phyloP scores from a whole-genome alignment of 1,140 invertebrate genomes.

The Dendroctonus ponderosae region DNA sequence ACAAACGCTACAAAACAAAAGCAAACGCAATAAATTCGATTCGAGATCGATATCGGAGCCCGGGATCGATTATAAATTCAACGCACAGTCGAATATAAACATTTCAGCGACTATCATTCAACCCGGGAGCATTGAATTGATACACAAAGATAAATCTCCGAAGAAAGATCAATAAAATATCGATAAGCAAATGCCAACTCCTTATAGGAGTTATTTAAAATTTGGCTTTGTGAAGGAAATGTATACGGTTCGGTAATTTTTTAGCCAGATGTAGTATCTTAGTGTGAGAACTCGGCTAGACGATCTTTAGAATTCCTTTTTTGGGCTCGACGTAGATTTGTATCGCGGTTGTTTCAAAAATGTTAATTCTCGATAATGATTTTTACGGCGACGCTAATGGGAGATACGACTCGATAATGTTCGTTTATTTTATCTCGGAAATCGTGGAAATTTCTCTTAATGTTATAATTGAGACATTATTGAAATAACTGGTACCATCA shows the following conservation, averaged over 20 bases:
- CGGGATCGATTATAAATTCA: conserved; percentile 26
- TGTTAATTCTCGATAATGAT: conserved; percentile 25
- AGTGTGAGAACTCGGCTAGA: conserved; percentile 28
- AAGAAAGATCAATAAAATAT: conserved; percentile 27
- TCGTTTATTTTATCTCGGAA: background rate
- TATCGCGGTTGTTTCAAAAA: conserved; percentile 25
- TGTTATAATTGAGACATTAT: too few species aligned
- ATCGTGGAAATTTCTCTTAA: too few species aligned
- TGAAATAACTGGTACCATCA: too few species aligned
- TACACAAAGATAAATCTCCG: conserved; percentile 28
- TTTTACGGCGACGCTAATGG: conserved; percentile 16
- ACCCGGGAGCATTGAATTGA: conserved; percentile 19
- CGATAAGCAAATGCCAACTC: conserved; percentile 29
- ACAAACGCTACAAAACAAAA: background rate
- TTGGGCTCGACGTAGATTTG: conserved; percentile 20
- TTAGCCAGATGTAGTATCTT: conserved; percentile 26
- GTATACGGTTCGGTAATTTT: conserved; percentile 22
- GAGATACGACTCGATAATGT: conserved; percentile 13
- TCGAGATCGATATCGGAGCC: background rate
- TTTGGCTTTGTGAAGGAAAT: conserved; percentile 18
- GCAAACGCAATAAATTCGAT: conserved; percentile 11
- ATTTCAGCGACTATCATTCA: conserved; percentile 22
- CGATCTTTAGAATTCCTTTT: conserved; percentile 23
- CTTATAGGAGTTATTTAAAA: conserved; percentile 26
- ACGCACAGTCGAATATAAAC: conserved; percentile 26